Percentiles rank a stretch among this genome's conserved stretches.
These are phyloP conservation scores for Aethina tumida DNA, from an alignment of 1,140 invertebrate genomes.

Conservation along the genomic window DNA sequence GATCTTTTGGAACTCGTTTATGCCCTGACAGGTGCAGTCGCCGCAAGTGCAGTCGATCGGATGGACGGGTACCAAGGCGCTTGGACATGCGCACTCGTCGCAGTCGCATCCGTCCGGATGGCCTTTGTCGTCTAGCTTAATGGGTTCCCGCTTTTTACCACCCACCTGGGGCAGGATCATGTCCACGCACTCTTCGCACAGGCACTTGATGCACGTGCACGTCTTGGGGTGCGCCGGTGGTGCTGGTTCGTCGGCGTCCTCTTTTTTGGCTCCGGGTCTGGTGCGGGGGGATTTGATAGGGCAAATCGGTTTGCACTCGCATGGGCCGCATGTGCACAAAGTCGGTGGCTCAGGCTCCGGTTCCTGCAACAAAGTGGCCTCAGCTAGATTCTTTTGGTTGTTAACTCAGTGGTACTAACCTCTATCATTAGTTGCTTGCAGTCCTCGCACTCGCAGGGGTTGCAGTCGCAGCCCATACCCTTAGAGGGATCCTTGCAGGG, in stretches of 20 bases:
- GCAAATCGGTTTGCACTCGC: no score
- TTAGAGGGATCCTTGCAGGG: conserved; percentile 6
- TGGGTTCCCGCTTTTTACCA: no score
- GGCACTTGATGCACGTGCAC: conserved; percentile 3
- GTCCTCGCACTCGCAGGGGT: not conserved
- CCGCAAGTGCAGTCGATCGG: conserved; percentile 1
- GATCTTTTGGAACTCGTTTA: not conserved
- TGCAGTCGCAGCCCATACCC: not conserved
- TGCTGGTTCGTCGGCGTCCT: no score
- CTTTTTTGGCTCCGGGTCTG: no score
- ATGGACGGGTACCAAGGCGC: not conserved
- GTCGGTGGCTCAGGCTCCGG: not conserved
- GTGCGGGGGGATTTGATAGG: no score
- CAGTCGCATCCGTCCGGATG: conserved; percentile 3
- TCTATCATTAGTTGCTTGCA: not conserved
- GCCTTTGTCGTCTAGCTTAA: not conserved
- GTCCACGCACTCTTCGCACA: conserved; percentile 2
- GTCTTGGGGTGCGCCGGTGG: no score
- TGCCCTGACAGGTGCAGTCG: no score
- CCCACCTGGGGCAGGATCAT: no score
- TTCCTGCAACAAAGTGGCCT: not conserved
- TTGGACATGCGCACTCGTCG: not conserved
- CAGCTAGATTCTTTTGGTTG: not conserved
- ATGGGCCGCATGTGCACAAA: no score
- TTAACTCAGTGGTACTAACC: not conserved